Conservation (phyloP, 1,140 invertebrate genomes). For the Hylaeus anthracinus region DNA sequence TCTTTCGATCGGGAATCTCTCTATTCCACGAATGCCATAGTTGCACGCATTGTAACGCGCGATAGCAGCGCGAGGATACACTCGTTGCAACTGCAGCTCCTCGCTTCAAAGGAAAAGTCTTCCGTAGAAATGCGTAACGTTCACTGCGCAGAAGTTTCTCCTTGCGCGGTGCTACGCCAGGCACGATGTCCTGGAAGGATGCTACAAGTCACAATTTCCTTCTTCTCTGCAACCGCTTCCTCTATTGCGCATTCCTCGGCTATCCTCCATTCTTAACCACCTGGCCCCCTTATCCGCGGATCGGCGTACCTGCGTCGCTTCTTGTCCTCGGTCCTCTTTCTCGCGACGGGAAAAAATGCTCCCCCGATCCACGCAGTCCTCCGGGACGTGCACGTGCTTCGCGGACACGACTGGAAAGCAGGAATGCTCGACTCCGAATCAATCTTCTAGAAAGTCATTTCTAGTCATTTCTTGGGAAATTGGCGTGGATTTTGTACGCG, state of each 20-base stretch:
- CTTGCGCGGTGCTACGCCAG: background rate
- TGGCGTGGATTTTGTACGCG: no score
- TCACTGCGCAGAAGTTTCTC: background rate
- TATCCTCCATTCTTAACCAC: conserved; percentile 3
- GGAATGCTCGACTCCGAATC: no score
- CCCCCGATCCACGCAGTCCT: background rate
- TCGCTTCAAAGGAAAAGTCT: background rate
- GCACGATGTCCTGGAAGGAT: conserved; percentile 14
- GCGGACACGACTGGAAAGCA: background rate
- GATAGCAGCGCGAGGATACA: no score
- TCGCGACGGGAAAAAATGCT: background rate
- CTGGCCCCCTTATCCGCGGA: conserved; percentile 19
- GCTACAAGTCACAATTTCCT: conserved; percentile 34
- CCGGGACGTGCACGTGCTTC: background rate
- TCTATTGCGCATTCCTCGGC: conserved; percentile 11
- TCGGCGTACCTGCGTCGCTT: background rate
- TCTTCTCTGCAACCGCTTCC: conserved; percentile 17
- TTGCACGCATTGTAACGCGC: no score
- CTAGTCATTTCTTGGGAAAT: no score
- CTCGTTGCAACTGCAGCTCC: background rate
- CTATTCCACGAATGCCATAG: no score
- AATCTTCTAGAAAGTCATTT: no score
- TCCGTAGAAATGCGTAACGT: background rate
- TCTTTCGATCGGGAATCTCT: no score
- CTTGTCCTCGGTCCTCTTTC: background rate